Evolutionary conservation across 2,113 vertebrate genomes (phyloP), one percentile per base, ranked within the genome.

Genomic region (Rhizomys pruinosus): DNA sequence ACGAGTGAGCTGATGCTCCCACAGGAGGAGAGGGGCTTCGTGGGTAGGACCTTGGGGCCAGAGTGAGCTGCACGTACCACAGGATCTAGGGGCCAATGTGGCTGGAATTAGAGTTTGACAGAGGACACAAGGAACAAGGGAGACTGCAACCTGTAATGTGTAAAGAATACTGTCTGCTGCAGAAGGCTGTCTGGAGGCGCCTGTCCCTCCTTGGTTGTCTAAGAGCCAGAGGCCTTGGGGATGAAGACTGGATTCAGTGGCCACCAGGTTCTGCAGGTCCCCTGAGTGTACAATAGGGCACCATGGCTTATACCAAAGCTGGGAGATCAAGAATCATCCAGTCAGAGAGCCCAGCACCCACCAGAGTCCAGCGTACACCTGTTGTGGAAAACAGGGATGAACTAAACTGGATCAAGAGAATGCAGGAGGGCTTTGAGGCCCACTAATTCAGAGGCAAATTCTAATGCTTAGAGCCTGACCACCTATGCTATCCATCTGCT

Each of bases 81-180:
- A n/a, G 64, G 47, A 39, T 23, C 0, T 3, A n/a, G 42, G 44
- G 52, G 20, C 11, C 55, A 19, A 27, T 19, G 37, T 1, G 17
- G 57, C 64, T 57, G 57, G 68, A 32, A 52, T 27, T 37, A 23
- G 17, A 13, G 3, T 6, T 20, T 5, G 2, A 23, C 7, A 5
- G 19, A 17, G 34, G 4, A 8, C 52, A 3, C 22, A 72, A 39
- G n/a, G 20, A n/a, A 64, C 5, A 10, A 47, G 23, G 3, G 27
- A n/a, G 20, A 34, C 5, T 3, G 17, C 57, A 6, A 2, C 20
- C 37, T 11, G 63, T 32, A 27, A 0, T 2, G 0, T 42, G 27
- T 6, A 52, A 63, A 90, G 25, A 27, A 22, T 2, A 4, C 16
- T 4, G 19, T 63, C 87, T 34, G 0, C 7, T 20, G 6, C 11